Conservation (phyloP, 2,113 vertebrate species). For the Callospermophilus lateralis region DNA sequence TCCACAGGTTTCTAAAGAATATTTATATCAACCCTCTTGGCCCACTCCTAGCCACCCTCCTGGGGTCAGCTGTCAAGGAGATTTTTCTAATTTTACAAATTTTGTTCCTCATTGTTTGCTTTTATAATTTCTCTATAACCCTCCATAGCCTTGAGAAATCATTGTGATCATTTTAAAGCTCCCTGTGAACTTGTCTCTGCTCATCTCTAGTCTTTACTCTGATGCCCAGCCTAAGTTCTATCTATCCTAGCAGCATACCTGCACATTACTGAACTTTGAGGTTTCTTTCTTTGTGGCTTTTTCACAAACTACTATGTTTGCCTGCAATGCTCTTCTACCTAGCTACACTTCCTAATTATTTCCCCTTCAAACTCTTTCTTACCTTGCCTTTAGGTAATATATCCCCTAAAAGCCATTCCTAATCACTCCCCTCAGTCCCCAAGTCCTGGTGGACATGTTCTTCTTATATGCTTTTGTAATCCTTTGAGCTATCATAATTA, state of each 20-base stretch:
- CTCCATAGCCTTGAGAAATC: background rate
- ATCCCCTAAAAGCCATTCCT: background rate
- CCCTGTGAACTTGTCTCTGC: background rate
- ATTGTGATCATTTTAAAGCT: background rate
- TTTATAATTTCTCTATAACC: slow-evolving; percentile 41
- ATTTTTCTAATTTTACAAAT: slow-evolving; percentile 59
- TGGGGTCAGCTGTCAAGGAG: background rate
- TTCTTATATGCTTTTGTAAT: background rate
- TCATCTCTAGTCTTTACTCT: background rate
- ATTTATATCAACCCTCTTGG: background rate
- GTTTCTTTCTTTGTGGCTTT: background rate
- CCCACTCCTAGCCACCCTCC: background rate
- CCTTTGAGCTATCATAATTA: background rate
- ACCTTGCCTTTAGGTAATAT: background rate
- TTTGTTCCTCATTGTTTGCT: background rate
- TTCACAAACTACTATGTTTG: slow-evolving; percentile 7
- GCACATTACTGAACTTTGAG: background rate
- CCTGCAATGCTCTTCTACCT: background rate
- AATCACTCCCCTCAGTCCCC: background rate
- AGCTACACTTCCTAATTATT: background rate
- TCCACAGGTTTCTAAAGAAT: background rate
- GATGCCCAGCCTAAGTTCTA: background rate
- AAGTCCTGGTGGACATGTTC: background rate
- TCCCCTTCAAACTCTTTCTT: background rate
- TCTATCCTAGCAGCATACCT: background rate